phyloP scores from a whole-genome alignment of 2,113 vertebrate genomes.

The Lampris incognitus region DNA sequence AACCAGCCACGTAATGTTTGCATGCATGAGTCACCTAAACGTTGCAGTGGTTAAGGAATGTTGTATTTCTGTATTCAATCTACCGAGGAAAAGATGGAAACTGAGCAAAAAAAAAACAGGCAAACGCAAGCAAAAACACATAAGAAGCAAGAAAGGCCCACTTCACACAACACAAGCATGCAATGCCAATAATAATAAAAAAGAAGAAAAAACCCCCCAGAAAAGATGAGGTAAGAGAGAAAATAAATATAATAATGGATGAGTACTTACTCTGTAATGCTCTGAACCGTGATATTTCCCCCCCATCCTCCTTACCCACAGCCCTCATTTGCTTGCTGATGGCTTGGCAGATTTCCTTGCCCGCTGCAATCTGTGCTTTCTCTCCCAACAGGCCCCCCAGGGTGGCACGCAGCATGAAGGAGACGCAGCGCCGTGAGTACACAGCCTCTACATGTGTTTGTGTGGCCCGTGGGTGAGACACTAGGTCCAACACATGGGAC shows the following conservation, averaged over 20 bases:
- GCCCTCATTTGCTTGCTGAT: slow-evolving; percentile 99
- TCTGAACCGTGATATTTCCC: slow-evolving; percentile 85
- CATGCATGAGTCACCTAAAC: slow-evolving; percentile 30
- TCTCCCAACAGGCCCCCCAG: slow-evolving; percentile 95
- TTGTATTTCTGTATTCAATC: slow-evolving; percentile 13
- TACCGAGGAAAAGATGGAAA: slow-evolving; percentile 18
- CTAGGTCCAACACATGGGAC: slow-evolving; percentile 94
- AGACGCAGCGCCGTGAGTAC: slow-evolving; percentile 97
- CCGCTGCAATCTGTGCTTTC: slow-evolving; percentile 98
- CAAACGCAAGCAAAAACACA: slow-evolving; percentile 18
- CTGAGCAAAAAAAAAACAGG: slow-evolving; percentile 9
- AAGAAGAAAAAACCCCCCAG: slow-evolving; percentile 3
- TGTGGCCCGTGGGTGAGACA: slow-evolving; percentile 96
- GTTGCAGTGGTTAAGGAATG: slow-evolving; percentile 15
- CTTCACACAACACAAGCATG: slow-evolving; percentile 44
- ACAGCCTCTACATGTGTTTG: slow-evolving; percentile 98
- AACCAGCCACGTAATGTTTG: slow-evolving; percentile 9
- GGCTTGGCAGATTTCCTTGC: slow-evolving; percentile 98
- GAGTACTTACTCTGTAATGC: slow-evolving; percentile 84
- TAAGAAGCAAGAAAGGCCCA: slow-evolving; percentile 7
- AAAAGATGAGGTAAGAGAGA: slow-evolving; percentile 16
- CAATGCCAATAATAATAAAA: slow-evolving; percentile 51
- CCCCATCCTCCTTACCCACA: slow-evolving; percentile 92
- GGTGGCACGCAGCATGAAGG: slow-evolving; percentile 95
- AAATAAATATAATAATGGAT: slow-evolving; percentile 64